Evolutionary conservation across 2,113 vertebrate genomes (phyloP), one percentile per base, ranked within the genome.

Genomic region (Misgurnus mizolepis): DNA sequence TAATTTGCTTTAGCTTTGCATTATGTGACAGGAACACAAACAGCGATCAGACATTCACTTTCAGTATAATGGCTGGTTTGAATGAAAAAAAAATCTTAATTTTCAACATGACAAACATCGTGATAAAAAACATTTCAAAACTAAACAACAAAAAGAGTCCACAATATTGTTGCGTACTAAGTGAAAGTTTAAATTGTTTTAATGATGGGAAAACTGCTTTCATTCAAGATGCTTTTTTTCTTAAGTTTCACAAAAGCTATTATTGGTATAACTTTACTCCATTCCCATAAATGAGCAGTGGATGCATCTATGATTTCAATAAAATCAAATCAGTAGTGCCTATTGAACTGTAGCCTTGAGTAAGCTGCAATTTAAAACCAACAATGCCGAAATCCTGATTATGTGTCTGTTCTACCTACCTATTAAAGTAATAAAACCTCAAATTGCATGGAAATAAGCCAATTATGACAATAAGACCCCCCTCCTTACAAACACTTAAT

Each of bases 391-490:
- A 15, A 60, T 73, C 64, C 8, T 1, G 60, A 55, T 6, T 14
- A 62, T 82, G 40, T 78, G 64, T 70, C 72, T 70, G 77, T 56
- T 55, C 65, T 18, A 60, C 72, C 72, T 75, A 66, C 74, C 39
- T 70, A 58, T 80, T 64, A 4, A 62, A 73, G 49, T 56, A 67
- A 83, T 82, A 71, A 76, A 82, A 79, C 34, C 73, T 11, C 55
- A 76, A 81, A 85, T 83, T 85, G 66, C 60, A 82, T 83, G 50
- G 65, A 86, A 79, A 86, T 81, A 67, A 73, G 80, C 50, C 53
- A 79, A 80, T 75, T 62, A 72, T 81, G 76, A 77, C 62, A 65
- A 67, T 76, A 58, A 70, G 67, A 75, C 80, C 80, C 66, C 22
- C 70, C 56, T 69, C 3, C 56, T 67, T 14, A 50, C 27, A 69